Percentiles rank a stretch among this genome's conserved stretches.
Evolutionary conservation across 2,797 vertebrate species (phyloP).

Genomic region (Muscicapa comitata): DNA sequence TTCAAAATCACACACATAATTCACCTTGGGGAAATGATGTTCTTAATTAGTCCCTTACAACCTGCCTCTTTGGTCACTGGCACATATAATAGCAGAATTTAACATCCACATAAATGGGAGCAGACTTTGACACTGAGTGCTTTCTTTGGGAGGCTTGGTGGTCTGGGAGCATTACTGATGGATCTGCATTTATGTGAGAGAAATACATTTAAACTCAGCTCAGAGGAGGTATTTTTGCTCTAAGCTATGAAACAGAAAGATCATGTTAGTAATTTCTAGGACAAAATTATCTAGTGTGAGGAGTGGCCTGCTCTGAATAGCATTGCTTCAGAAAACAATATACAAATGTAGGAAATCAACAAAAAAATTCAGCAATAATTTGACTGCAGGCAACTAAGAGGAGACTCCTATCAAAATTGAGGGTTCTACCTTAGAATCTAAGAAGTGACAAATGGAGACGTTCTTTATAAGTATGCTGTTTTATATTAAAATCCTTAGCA

Average conservation of each 20-base stretch:
- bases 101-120: not conserved
- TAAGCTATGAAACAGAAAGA: not conserved
- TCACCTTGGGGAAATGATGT: not conserved
- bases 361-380: not conserved
- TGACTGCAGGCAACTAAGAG: not conserved
- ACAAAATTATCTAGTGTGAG: not conserved
- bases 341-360: not conserved
- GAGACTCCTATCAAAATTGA: not conserved
- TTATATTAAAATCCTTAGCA: not conserved
- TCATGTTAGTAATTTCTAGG: not conserved
- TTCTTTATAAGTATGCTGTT: not conserved
- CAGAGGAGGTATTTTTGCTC: not conserved
- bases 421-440: not conserved
- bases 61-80: not conserved
- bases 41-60: not conserved
- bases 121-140: not conserved
- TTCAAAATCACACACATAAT: not conserved
- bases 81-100: not conserved
- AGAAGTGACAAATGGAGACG: not conserved
- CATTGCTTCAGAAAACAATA: not conserved
- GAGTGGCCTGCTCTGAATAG: not conserved
- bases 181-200: not conserved
- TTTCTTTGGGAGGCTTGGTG: not conserved
- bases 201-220: not conserved
- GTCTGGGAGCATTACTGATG: not conserved